phyloP scores from a whole-genome alignment of 2,797 vertebrate species.

The Pangasius larnaudii region DNA sequence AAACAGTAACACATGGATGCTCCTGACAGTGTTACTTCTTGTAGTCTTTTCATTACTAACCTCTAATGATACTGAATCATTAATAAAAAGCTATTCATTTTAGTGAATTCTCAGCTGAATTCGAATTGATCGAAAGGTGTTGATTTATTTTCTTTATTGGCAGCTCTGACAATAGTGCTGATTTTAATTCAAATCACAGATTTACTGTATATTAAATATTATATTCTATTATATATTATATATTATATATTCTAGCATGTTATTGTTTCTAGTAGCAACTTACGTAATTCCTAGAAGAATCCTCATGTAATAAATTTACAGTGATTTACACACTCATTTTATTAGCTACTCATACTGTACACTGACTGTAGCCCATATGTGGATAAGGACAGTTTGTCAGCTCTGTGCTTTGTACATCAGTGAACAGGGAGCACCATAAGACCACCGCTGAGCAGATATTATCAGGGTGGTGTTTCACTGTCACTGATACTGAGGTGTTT shows the following conservation, averaged over 20 bases:
- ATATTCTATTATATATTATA: too few relatives aligned
- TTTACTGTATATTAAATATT: background rate
- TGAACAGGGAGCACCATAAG: background rate
- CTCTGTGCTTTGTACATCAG: background rate
- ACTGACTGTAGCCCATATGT: background rate
- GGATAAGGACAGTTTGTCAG: background rate
- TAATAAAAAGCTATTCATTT: background rate
- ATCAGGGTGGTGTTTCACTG: conserved; percentile 22
- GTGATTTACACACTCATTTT: too few relatives aligned
- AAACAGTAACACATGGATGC: background rate
- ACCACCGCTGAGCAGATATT: conserved; percentile 20
- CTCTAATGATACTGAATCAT: background rate
- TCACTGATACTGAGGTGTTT: conserved; percentile 24
- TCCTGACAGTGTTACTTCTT: background rate
- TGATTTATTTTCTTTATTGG: background rate
- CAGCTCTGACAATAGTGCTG: too few relatives aligned
- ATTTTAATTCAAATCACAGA: too few relatives aligned
- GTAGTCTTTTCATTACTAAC: background rate
- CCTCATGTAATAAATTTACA: too few relatives aligned
- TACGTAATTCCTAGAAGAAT: background rate
- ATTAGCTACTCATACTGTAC: background rate
- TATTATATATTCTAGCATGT: background rate
- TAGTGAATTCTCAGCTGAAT: background rate
- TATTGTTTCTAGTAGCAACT: background rate
- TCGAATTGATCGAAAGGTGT: background rate